Evolutionary conservation across 2,113 vertebrate genomes (phyloP), one percentile per base, ranked within the genome.

Genomic region (Ailuropoda melanoleuca): DNA sequence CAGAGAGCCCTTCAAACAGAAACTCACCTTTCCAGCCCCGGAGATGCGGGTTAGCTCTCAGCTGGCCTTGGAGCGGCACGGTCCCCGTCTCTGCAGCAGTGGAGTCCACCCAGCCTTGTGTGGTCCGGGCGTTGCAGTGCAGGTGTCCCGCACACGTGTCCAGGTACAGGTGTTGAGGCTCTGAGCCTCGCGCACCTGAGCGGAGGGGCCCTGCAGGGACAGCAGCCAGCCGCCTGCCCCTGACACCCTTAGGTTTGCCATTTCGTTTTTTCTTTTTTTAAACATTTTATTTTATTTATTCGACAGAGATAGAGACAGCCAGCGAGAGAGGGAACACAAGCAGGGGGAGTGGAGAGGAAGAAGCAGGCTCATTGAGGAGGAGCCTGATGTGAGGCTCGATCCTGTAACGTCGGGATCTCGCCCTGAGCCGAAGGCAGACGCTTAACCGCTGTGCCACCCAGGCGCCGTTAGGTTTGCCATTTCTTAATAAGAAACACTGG

Each of bases 21-120:
- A 68, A 68, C 15, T 68, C 64, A 68, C 34, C 64, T 66, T 66
- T 66, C 31, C 64, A 46, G 39, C 39, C 24, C 24, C 4, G 6
- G 39, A 75, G 39, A 26, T 46, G 24, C 0, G 0, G 14, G 24
- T 17, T 48, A 43, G 72, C 26, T 48, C 43, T 31, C 3, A 3
- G 43, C 7, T 17, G 43, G 72, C 72, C 70, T 24, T 43, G 37
- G 21, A 11, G 37, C 21, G 10, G 37, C 3, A 2, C 2, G 2
- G 10, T 26, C 39, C 39, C 6, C 3, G 12, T 11, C 39, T 75
- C 43, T 29, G 43, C 8, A 7, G 3, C 72, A 8, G 13, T 11
- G 26, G 39, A 46, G 24, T 4, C 6, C 3, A 3, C 72, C 7
- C 43, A 29, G 43, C 3, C 3, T 24, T 8, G 0, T 1, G 1